phyloP scores from a whole-genome alignment of 2,797 vertebrate genomes.

The Ptychobarbus kaznakovi region DNA sequence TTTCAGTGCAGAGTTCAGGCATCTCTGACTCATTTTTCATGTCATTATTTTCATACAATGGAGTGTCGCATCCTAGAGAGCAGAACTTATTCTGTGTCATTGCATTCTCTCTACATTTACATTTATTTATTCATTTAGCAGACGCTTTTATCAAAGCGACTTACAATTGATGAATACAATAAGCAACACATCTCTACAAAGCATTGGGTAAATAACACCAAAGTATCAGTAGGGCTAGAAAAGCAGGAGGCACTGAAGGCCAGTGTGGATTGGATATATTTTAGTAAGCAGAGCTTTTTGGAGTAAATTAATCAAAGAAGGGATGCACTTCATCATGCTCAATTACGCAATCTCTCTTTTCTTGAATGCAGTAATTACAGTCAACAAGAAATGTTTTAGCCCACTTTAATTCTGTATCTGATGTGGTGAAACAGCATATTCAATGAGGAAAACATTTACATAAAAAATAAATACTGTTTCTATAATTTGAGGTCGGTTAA shows the following conservation, averaged over 20 bases:
- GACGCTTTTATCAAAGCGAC: too few species aligned
- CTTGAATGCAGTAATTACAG: background rate
- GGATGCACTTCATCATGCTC: background rate
- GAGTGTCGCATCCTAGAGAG: slow-evolving; percentile 42
- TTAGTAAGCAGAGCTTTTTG: slow-evolving; percentile 20
- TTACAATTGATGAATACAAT: too few species aligned
- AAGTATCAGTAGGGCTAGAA: slow-evolving; percentile 16
- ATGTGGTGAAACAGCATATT: background rate
- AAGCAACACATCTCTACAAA: slow-evolving; percentile 2
- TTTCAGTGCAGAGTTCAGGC: slow-evolving; percentile 19
- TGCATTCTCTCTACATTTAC: slow-evolving; percentile 28
- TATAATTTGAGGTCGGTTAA: background rate
- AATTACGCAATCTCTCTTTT: background rate
- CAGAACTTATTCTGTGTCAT: slow-evolving; percentile 15
- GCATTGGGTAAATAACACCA: slow-evolving; percentile 14
- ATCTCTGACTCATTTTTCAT: slow-evolving; percentile 37
- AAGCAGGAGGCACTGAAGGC: slow-evolving; percentile 11
- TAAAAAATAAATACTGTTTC: background rate
- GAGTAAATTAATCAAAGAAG: background rate
- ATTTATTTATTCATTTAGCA: too few species aligned
- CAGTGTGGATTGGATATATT: background rate
- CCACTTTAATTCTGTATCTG: background rate
- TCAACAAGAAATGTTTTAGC: background rate
- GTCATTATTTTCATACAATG: slow-evolving; percentile 39
- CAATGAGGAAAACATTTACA: background rate